Evolutionary conservation across 2,797 vertebrate species (phyloP), one percentile per base, ranked within the genome.

Genomic region (Cynopterus sphinx): DNA sequence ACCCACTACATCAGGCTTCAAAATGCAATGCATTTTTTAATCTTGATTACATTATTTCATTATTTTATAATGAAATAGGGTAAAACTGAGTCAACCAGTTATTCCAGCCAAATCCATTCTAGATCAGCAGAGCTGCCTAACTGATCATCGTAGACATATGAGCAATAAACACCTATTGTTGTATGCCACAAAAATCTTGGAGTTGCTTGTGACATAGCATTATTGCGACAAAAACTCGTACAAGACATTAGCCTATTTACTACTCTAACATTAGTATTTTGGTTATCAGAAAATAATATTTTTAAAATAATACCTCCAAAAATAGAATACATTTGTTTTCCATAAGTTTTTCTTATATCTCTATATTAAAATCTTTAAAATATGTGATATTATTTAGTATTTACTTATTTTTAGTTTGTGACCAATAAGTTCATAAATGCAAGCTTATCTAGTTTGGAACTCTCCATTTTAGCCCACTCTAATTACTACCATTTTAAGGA

Each of bases 391-490:
- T 85, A 84, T 59, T 75, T 87, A 93, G 68, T 46, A 89, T 61
- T 57, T 70, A 63, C 12, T 89, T 77, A 92, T 41, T 74, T 59
- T 91, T 87, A 36, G 36, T 59, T 93, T 93, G 13, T 74, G 12
- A 67, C 49, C 74, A 59, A 67, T 88, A 95, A 93, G 90, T 74
- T 90, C 33, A 84, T 90, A 91, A 79, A 75, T 67, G 46, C 6
- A 57, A 79, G n/a, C 75, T 31, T 83, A 55, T 83, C 36, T 46
- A 90, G 8, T 89, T 82, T 85, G 46, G 53, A n/a, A 73, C 4
- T 91, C 53, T 88, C 46, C 46, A 78, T 65, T 91, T 75, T 55
- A 96, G 22, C 11, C 43, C n/a, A 79, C 31, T 41, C 81, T 93
- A 73, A 68, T 87, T 84, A 71, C 31, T 78, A 82, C 2, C 24